Evolutionary conservation across 2,797 vertebrate genomes (phyloP).

Genomic region (Silurus aristotelis): DNA sequence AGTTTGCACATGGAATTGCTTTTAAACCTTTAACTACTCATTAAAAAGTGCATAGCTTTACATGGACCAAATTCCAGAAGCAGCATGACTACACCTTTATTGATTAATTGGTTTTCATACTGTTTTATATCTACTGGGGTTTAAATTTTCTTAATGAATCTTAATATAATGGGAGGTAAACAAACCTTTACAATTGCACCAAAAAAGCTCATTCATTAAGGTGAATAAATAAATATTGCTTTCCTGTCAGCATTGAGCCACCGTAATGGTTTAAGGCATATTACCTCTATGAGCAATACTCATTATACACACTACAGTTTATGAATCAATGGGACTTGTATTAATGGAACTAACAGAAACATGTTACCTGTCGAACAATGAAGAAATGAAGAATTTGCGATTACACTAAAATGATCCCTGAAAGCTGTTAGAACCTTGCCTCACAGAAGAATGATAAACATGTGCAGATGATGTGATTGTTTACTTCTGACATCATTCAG

Average conservation of each 20-base stretch:
- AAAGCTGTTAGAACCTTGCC: background rate
- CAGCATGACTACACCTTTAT: constrained; percentile 20
- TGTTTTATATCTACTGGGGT: constrained; percentile 32
- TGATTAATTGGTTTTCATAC: constrained; percentile 9
- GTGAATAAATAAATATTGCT: background rate
- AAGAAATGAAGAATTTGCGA: background rate
- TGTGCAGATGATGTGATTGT: constrained; percentile 36
- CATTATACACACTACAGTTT: background rate
- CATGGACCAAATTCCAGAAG: constrained; percentile 23
- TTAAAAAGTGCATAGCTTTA: constrained; percentile 24
- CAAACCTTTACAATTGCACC: constrained; percentile 6
- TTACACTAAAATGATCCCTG: background rate
- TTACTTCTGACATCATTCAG: constrained; percentile 47
- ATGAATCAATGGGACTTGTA: background rate
- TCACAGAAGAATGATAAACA: constrained; percentile 1
- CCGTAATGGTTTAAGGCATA: background rate
- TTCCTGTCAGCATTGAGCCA: background rate
- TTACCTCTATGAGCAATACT: background rate
- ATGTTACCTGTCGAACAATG: background rate
- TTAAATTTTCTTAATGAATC: background rate
- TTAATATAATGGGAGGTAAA: background rate
- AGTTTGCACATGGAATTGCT: constrained; percentile 34
- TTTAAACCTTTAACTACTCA: constrained; percentile 4
- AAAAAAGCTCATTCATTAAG: constrained; percentile 30
- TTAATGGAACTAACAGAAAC: background rate